Evolutionary conservation across 2,888 invertebrate genomes (phyloP).

Genomic region (Schizaphis graminum): DNA sequence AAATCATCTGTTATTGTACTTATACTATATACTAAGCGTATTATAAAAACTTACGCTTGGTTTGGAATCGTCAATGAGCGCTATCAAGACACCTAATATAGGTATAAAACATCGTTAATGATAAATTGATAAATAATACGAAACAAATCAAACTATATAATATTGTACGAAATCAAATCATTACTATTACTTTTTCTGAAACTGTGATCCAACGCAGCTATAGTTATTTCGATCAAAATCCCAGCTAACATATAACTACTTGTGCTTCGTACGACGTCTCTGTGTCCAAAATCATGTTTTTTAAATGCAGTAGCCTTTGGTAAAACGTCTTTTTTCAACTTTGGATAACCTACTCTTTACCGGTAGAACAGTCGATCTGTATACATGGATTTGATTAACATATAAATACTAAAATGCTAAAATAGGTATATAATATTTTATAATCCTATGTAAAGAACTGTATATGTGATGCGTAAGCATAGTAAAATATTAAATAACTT

Average conservation of each 20-base stretch:
- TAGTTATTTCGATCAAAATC: not conserved
- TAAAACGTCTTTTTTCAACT: no score
- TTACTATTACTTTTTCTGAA: constrained; percentile 30
- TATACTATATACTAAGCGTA: not conserved
- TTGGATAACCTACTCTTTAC: no score
- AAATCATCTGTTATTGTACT: not conserved
- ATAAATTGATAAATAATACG: not conserved
- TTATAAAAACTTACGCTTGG: constrained; percentile 25
- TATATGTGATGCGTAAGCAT: not conserved
- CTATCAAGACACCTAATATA: not conserved
- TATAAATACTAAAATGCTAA: not conserved
- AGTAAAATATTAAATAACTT: not conserved
- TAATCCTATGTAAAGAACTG: not conserved
- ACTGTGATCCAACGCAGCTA: constrained; percentile 8
- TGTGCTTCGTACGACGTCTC: constrained; percentile 49
- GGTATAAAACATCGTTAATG: not conserved
- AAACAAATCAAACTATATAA: not conserved
- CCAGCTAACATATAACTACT: constrained; percentile 26
- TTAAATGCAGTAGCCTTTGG: no score
- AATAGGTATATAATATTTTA: not conserved
- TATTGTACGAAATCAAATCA: not conserved
- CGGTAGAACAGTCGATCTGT: no score
- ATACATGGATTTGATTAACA: no score
- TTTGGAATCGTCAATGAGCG: not conserved
- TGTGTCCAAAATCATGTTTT: no score